Evolutionary conservation across 2,888 invertebrate species (phyloP).

Genomic region (Pseudeuparius sepicola): DNA sequence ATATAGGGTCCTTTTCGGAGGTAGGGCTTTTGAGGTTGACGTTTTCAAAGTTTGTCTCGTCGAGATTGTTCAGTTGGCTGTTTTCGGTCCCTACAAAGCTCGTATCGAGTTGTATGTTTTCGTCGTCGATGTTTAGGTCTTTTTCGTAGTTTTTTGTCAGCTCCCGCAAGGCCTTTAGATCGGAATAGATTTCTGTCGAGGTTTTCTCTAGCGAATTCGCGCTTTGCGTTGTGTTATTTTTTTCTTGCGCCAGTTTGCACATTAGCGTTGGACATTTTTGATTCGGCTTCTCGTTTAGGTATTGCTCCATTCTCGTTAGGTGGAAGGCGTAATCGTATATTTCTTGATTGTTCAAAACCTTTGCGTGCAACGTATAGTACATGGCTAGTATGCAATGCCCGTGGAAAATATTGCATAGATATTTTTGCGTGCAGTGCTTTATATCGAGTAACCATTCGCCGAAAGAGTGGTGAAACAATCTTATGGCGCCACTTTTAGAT

Average conservation of each 20-base stretch:
- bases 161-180: constrained; percentile 35
- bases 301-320: constrained; percentile 57
- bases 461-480: constrained; percentile 89
- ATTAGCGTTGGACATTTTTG: constrained; percentile 38
- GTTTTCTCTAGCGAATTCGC: constrained; percentile 34
- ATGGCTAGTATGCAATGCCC: constrained; percentile 85
- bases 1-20: constrained; percentile 31
- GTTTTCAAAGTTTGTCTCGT: constrained; percentile 27
- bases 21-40: constrained; percentile 30
- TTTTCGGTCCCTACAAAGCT: constrained; percentile 34
- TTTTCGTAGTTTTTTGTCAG: constrained; percentile 31
- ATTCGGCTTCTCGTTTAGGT: constrained; percentile 39
- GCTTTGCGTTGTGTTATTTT: constrained; percentile 22
- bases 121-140: constrained; percentile 28
- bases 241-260: constrained; percentile 33
- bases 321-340: constrained; percentile 66
- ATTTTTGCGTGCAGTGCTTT: constrained; percentile 95
- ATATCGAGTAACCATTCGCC: constrained; percentile 93
- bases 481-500: constrained; percentile 49
- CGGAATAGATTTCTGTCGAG: constrained; percentile 36
- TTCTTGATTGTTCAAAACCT: constrained; percentile 58
- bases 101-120: constrained; percentile 30
- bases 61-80: constrained; percentile 30
- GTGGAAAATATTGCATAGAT: constrained; percentile 75
- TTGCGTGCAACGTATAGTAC: constrained; percentile 65